Evolutionary conservation across 1,140 invertebrate genomes (phyloP), one percentile per base, ranked within the genome.

Genomic region (Carcinoscorpius rotundicauda): DNA sequence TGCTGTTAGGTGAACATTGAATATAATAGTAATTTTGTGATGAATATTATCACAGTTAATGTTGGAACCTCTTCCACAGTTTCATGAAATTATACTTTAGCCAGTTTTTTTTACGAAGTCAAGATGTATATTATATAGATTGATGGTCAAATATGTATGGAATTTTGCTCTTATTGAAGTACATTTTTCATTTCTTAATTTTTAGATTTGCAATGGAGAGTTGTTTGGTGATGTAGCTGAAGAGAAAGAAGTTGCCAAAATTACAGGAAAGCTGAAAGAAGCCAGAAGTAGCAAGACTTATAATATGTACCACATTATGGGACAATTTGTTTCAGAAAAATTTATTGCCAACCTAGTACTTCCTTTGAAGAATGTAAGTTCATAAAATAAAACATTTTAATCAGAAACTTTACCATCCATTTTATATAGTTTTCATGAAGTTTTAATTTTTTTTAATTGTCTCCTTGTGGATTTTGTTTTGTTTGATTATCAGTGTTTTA

Each of bases 161-260:
- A 29, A 29, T 29, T 29, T 29, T 29, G 29, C 29, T 29, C 29
- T 29, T 29, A 29, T 29, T 29, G 29, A 29, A 29, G 29, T 29
- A 29, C 29, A 29, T 29, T 29, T 29, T 29, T 2, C 29, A 29
- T 29, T 29, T 29, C 29, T 64, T 61, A 61, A 55, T 65, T 72
- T 75, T 57, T 68, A 87, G 82, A 78, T 89, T 8, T 93, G 89
- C 66, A 85, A 86, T 60, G 83, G 88, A 65, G 94, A 97, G 78
- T 78, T 97, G 9, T 97, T 97, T 77, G 92, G 92, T 1, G 80
- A 85, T 55, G 80, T 87, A 3, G 85, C 87, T 0, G 93, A 97
- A 76, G 94, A 97, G 76, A 97, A 97, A 77, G 89, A 94, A 77
- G 83, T 97, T 0, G 81, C 83, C 2, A 88, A 89, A 70, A 87